Evolutionary conservation across 2,113 vertebrate genomes (phyloP).

Genomic region (Onychostoma macrolepis): DNA sequence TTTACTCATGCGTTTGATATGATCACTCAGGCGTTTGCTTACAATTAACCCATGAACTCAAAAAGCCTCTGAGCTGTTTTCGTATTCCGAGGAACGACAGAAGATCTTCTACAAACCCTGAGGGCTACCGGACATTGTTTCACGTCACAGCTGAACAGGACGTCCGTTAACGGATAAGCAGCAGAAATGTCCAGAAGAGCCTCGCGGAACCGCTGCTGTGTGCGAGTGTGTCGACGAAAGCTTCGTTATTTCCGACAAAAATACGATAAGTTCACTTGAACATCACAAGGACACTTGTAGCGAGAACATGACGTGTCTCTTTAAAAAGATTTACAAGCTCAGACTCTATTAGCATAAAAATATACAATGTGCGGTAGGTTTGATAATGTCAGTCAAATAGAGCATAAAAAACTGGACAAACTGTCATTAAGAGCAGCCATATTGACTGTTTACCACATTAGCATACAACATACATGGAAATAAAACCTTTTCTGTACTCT

Average conservation of each 20-base stretch:
- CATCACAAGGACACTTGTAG: conserved; percentile 73
- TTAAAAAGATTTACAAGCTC: conserved; percentile 64
- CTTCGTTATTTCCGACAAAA: conserved; percentile 56
- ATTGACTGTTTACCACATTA: conserved; percentile 11
- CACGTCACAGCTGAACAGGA: conserved; percentile 71
- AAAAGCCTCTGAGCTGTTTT: conserved; percentile 20
- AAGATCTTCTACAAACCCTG: conserved; percentile 61
- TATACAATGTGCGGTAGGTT: conserved; percentile 61
- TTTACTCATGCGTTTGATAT: conserved; percentile 73
- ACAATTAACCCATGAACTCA: conserved; percentile 11
- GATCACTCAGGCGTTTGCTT: conserved; percentile 57
- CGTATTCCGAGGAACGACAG: conserved; percentile 60
- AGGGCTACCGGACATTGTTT: conserved; percentile 66
- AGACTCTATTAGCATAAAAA: conserved; percentile 60
- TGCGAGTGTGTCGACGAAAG: conserved; percentile 52
- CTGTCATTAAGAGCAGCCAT: conserved; percentile 47
- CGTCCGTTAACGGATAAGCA: conserved; percentile 63
- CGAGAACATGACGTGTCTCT: conserved; percentile 64
- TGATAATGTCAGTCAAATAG: conserved; percentile 61
- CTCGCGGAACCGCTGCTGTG: conserved; percentile 39
- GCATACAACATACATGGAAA: conserved; percentile 24
- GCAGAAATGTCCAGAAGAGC: conserved; percentile 36
- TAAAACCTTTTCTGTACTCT: conserved; percentile 23
- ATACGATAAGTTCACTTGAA: conserved; percentile 68
- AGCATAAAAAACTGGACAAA: conserved; percentile 59